Evolutionary conservation across 2,113 vertebrate species (phyloP).

Genomic region (Elaphurus davidianus): DNA sequence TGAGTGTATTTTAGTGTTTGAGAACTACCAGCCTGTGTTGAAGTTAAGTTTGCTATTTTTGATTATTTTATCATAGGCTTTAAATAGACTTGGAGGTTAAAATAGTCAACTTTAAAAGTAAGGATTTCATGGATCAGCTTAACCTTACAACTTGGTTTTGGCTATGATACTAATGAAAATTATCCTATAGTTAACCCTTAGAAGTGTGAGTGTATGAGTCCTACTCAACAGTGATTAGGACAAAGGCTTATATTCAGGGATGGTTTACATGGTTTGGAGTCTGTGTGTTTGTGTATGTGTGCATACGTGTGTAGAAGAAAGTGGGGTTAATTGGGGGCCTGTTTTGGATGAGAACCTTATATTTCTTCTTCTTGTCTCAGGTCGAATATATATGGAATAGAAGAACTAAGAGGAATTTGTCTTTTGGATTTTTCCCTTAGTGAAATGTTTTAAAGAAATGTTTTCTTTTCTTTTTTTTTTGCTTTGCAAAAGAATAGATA

Average conservation of each 20-base stretch:
- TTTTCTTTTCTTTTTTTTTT: neutral
- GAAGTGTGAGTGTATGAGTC: neutral
- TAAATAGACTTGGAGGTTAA: neutral
- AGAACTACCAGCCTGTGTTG: neutral
- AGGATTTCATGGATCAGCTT: neutral
- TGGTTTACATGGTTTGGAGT: neutral
- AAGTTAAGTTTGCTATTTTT: neutral
- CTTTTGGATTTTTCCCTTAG: neutral
- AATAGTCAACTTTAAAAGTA: slow-evolving; percentile 16
- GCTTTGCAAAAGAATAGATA: neutral
- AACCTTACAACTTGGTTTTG: neutral
- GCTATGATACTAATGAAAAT: neutral
- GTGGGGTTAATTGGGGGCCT: neutral
- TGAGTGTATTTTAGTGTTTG: neutral
- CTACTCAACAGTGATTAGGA: neutral
- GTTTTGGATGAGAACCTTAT: neutral
- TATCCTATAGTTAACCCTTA: neutral
- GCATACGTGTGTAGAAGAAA: neutral
- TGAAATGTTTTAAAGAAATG: neutral
- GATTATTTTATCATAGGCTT: neutral
- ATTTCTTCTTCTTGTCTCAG: neutral
- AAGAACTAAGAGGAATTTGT: neutral
- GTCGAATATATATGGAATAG: neutral
- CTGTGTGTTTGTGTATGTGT: neutral
- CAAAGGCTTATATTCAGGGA: neutral